Conservation (phyloP, 2,797 vertebrate genomes). For the Erethizon dorsatum region DNA sequence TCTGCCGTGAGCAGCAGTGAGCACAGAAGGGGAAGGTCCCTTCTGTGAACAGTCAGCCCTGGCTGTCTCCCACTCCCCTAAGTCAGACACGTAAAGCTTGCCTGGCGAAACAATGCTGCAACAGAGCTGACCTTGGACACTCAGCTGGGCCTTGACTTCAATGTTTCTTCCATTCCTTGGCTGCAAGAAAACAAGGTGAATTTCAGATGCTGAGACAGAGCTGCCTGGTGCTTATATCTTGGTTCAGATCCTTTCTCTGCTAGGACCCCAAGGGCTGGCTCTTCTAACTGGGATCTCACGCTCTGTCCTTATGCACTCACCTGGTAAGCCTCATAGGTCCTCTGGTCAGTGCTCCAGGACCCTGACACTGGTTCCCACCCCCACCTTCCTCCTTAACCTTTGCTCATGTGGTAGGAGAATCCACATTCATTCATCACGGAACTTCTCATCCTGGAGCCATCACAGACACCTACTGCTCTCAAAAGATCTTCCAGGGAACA, state of each 20-base stretch:
- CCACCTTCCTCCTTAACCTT: neutral
- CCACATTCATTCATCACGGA: neutral
- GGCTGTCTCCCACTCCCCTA: neutral
- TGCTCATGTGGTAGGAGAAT: neutral
- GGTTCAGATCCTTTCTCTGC: neutral
- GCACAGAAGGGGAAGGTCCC: neutral
- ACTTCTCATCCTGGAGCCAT: neutral
- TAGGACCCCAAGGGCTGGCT: neutral
- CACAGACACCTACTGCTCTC: neutral
- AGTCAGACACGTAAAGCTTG: neutral
- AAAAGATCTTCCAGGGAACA: conserved; percentile 7
- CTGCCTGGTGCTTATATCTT: neutral
- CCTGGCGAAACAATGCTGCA: neutral
- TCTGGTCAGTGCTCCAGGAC: neutral
- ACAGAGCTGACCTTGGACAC: conserved; percentile 64
- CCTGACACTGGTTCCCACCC: neutral
- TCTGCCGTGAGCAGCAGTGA: neutral
- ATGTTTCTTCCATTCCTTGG: conserved; percentile 91
- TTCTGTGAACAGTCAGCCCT: neutral
- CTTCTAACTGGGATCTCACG: neutral
- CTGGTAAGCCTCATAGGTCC: neutral
- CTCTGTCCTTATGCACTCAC: neutral
- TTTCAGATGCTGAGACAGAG: conserved; percentile 23
- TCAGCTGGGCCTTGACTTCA: conserved; percentile 80
- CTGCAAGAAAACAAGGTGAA: conserved; percentile 79